Evolutionary conservation across 2,797 vertebrate species (phyloP).

Genomic region (Peromyscus attwateri): DNA sequence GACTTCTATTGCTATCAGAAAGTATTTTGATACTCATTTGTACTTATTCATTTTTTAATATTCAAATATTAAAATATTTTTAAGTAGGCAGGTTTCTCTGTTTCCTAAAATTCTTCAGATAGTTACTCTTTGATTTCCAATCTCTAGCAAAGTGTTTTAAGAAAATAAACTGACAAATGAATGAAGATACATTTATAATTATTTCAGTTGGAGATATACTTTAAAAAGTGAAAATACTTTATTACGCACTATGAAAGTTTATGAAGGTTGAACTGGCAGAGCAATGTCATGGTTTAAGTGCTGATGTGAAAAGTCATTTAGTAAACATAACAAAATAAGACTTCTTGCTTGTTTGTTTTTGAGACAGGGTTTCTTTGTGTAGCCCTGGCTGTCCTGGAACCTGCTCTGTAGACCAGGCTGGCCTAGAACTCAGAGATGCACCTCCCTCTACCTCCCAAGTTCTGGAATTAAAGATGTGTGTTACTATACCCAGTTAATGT

Average conservation of each 20-base stretch:
- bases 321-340: not conserved
- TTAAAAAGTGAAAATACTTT: not conserved
- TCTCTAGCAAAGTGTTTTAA: not conserved
- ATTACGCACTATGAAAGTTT: not conserved
- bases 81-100: not conserved
- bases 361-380: not conserved
- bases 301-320: not conserved
- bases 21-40: not conserved
- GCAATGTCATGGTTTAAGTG: not conserved
- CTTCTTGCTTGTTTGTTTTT: not conserved
- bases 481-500: too few relatives aligned
- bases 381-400: not conserved
- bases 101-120: slow-evolving; percentile 34
- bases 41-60: not conserved
- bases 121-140: slow-evolving; percentile 11
- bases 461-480: not conserved
- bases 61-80: not conserved
- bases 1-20: not conserved
- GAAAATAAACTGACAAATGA: not conserved
- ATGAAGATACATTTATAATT: not conserved
- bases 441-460: too few relatives aligned
- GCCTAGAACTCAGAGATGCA: not conserved
- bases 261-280: not conserved
- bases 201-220: not conserved
- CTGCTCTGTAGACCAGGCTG: not conserved